Evolutionary conservation across 2,113 vertebrate genomes (phyloP), one percentile per base, ranked within the genome.

Genomic region (Hippocampus abdominalis): DNA sequence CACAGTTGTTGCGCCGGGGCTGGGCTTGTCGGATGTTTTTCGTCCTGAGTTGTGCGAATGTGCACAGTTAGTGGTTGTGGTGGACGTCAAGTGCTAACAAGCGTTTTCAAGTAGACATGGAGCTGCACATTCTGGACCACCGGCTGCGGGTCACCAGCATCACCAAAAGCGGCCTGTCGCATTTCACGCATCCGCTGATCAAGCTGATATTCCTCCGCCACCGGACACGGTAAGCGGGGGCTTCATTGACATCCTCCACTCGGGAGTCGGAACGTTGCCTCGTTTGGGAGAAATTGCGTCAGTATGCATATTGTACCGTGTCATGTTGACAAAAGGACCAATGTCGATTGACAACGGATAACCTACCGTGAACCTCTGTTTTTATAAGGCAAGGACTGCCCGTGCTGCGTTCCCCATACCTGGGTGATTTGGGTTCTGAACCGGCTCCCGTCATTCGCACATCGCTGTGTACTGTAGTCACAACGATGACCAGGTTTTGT

Each of bases 91-190:
- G 51, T 9, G 21, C 54, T 29, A 18, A 60, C 2, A 18, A 8
- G 15, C 57, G 13, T 27, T 8, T 36, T 36, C 32, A 36, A 36
- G 32, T 10, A 8, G 64, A 29, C 72, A 94, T 94, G 93, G 93
- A 94, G 70, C 70, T 94, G 69, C 93, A 94, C 83, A 94, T 94
- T 48, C 32, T 94, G 72, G 93, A 93, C 70, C 93, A 94, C 77
- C 86, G 88, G 66, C 89, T 94, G 21, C 89, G 90, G 73, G 92
- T 94, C 59, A 92, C 90, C 63, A 91, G 91, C 78, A 92, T 94
- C 72, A 79, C 88, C 83, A 92, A 92, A 78, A 89, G 66, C 1
- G 92, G 92, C 9, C 84, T 94, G 69, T 80, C 89, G 40, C 64
- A 87, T 61, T 94, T 88, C 77, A 94, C 93, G 8, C 91, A 94